Evolutionary conservation across 2,888 invertebrate genomes (phyloP), one percentile per base, ranked within the genome.

Genomic region (Limnephilus auricula): DNA sequence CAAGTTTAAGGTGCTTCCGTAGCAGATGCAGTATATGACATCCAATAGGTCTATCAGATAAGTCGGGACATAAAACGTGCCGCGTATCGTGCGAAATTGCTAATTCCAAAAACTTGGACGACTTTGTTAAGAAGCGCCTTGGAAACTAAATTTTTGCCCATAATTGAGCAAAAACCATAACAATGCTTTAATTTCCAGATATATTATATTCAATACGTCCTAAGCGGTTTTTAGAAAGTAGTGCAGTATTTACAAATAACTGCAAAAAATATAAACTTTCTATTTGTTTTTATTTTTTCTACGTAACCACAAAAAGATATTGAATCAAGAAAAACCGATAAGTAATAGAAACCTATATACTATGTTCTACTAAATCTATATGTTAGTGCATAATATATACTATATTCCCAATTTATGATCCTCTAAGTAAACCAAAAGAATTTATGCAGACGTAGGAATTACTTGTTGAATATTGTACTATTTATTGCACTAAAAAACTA

Each of bases 1-100:
- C 25, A 86, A 86, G 86, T 86, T 86, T 86, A 86, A 86, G 65
- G 25, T 86, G 45, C 34, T 34, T 37, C n/a, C 45, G 91, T 78
- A 40, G 30, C 91, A 91, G 91, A 91, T 91, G 91, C 86, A 85
- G 85, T 89, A 89, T 91, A 91, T 86, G 91, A 91, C 91, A 89
- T 85, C 45, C 89, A 85, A 91, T 91, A 89, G 83, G 89, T 84
- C 31, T 31, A 86, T 50, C 86, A 86, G 31, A 65, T 84, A 50
- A 50, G 65, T 65, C 15, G 82, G 89, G 79, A 32, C 89, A 45
- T 91, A 25, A 89, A 91, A 89, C 89, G 45, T 65, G 40, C 89
- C 87, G 37, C 85, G 79, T 85, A 40, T 92, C 90, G 90, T 91
- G 32, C 15, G 78, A 88, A 92, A 92, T 92, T 90, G 88, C 65